Base-by-base conservation (phyloP, 2,888 invertebrate genomes). In the Carabus problematicus region DNA sequence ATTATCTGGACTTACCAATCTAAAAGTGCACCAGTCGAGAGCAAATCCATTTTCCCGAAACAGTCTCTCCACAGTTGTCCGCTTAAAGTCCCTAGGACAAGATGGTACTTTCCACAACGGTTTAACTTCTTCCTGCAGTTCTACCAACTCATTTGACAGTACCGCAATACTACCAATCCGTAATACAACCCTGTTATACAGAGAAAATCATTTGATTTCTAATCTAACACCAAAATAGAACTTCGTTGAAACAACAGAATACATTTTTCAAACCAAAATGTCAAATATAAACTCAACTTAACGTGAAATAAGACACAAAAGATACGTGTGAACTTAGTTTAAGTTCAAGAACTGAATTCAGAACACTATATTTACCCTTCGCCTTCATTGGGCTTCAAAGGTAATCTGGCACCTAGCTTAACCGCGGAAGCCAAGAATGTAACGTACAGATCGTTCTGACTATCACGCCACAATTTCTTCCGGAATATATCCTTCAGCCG, bases 11-110 rank as follows among this genome's bases (percentile, higher is more conserved):
- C 85, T 82, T 77, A 94, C 92, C 85, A 95, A 83, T 80, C 89
- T 87, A 79, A 95, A 95, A 62, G 90, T 90, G 77, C 95, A 96
- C 95, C 95, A 96, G 79, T 96, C 95, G 12, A 95, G 81, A 41
- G 89, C 87, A 75, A 95, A 89, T 0, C 90, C 90, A 8, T 89
- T 89, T 71, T 91, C 89, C 72, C 94, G 85, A 79, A 96, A 95
- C 70, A 90, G 85, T 74, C 91, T 86, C 79, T 96, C 95, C 0
- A 93, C 93, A 0, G 93, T 91, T 0, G 94, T 95, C 70, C 92
- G 85, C 79, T 95, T 95, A 79, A 91, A 94, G 75, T 91, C 89
- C 19, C 91, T 80, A 0, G 94, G 94, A 76, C 95, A 96, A 14
- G 90, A 88, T 0, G 88, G 86, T 52, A 92, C 82, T 72, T 91